Base-by-base conservation (phyloP, 1,140 invertebrate genomes). In the Aphaenogaster floridana region DNA sequence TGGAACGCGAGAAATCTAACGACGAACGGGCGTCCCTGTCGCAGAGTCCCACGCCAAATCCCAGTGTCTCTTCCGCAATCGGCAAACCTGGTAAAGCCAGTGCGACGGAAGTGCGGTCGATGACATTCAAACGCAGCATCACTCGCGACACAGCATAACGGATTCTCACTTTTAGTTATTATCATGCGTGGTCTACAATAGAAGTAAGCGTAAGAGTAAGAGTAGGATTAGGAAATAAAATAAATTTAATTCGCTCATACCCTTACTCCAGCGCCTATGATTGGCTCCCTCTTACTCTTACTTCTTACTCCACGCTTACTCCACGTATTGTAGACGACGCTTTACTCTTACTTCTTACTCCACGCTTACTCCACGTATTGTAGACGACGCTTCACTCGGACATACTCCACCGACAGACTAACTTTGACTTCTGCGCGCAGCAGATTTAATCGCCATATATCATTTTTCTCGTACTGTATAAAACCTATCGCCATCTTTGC, bases 1-100 rank as follows among this genome's bases (percentile, higher is more conserved):
- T 97, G 28, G 96, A 96, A 81, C 96, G 96, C 88, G 97, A 97
- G 89, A 97, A 96, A 92, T 95, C 94, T 1, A 94, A 94, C 8
- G 95, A 95, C 9, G 94, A 95, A 57, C 91, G 94, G 42, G 92
- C 93, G 7, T 95, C 94, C 0, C 91, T 94, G 42, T 95, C 94
- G 0, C 93, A 95, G 79, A 95, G 94, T 86, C 95, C 95, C 54
- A 95, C 94, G 9, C 95, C 93, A 4, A 87, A 80, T 34, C 84
- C 63, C 1, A 89, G 88, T 72, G 90, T 87, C 34, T 54, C 85
- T 4, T 81, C 80, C 1, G 90, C 63, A 52, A 66, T 59, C 52
- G 91, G 86, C 36, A 94, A 94, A 89, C 50, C 86, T 3, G 90
- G 68, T 6, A 95, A 94, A 90, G 69, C 87, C 50, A 91, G 89